Percentiles rank a stretch among this genome's conserved stretches.
Evolutionary conservation across 2,113 vertebrate genomes (phyloP).

Genomic region (Osmerus eperlanus): DNA sequence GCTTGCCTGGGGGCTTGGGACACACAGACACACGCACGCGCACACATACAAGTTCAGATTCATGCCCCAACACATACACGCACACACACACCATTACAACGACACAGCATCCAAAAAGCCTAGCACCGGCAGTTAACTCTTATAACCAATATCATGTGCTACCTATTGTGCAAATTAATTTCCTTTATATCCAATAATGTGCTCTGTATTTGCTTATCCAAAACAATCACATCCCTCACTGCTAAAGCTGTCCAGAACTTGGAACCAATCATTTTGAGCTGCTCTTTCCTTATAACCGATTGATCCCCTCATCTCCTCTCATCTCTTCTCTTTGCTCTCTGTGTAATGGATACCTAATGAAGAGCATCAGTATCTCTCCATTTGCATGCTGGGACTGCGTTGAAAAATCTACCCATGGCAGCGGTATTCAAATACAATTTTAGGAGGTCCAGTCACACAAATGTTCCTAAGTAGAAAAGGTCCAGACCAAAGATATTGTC

Average conservation of each 20-base stretch:
- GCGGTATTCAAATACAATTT: constrained; percentile 32
- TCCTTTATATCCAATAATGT: constrained; percentile 26
- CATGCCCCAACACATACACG: constrained; percentile 7
- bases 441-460: background rate
- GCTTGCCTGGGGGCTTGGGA: constrained; percentile 57
- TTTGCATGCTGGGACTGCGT: constrained; percentile 54
- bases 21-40: constrained; percentile 11
- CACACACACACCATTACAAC: background rate
- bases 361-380: constrained; percentile 49
- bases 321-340: constrained; percentile 1
- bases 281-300: constrained; percentile 16
- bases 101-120: background rate
- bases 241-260: background rate
- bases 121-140: background rate
- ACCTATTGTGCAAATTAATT: constrained; percentile 15
- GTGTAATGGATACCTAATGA: constrained; percentile 56
- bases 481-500: background rate
- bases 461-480: background rate
- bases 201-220: constrained; percentile 15
- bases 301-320: background rate
- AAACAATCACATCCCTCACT: constrained; percentile 11
- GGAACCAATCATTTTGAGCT: background rate
- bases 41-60: constrained; percentile 12
- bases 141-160: background rate
- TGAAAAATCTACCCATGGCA: constrained; percentile 63